Evolutionary conservation across 2,888 invertebrate genomes (phyloP).

Genomic region (Cybosia mesomella): DNA sequence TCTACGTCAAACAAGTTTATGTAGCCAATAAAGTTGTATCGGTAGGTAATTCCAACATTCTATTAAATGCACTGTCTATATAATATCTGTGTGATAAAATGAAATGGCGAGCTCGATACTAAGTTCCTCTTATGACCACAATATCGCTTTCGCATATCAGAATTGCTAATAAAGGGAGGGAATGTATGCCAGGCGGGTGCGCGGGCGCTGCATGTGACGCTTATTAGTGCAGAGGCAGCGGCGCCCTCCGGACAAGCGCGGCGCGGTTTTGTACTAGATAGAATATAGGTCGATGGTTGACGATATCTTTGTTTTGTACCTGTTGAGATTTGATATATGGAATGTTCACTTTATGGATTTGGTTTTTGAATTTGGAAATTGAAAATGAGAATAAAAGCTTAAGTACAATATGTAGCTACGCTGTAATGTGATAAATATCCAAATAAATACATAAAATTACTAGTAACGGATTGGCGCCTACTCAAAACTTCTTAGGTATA

Average conservation of each 20-base stretch:
- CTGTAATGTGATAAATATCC: too few relatives aligned
- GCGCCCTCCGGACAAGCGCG: constrained; percentile 67
- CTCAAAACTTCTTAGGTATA: too few relatives aligned
- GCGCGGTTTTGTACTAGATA: constrained; percentile 45
- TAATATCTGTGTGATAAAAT: constrained; percentile 77
- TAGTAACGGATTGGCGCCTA: too few relatives aligned
- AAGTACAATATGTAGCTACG: too few relatives aligned
- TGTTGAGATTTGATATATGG: constrained; percentile 20
- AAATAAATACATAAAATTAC: too few relatives aligned
- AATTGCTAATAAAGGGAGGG: constrained; percentile 82
- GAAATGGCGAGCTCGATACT: constrained; percentile 69
- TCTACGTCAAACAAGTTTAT: constrained; percentile 77
- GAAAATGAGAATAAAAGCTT: too few relatives aligned
- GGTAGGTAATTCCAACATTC: constrained; percentile 73
- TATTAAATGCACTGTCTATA: constrained; percentile 74
- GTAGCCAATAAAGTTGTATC: constrained; percentile 74
- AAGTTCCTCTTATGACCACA: constrained; percentile 77
- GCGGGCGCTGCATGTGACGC: constrained; percentile 58
- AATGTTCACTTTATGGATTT: too few relatives aligned
- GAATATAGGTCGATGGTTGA: constrained; percentile 45
- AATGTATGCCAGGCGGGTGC: constrained; percentile 75
- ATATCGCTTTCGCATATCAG: constrained; percentile 83
- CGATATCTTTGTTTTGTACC: constrained; percentile 43
- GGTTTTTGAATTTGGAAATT: too few relatives aligned
- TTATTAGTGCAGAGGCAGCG: constrained; percentile 63